Base-by-base conservation (phyloP, 2,888 invertebrate genomes). In the Thysanoteuthis rhombus region DNA sequence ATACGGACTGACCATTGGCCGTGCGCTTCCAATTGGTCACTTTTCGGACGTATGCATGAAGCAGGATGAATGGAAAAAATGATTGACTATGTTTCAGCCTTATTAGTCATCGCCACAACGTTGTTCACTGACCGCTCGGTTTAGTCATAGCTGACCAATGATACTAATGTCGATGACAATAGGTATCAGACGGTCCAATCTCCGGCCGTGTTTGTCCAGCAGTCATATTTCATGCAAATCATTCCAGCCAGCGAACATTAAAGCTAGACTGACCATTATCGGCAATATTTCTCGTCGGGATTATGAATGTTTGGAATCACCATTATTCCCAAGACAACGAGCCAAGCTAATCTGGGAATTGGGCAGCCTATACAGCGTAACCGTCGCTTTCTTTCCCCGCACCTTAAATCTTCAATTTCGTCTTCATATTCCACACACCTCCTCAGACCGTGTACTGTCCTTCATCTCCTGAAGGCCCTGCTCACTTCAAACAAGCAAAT, bases 71-170 rank as follows among this genome's bases (percentile, higher is more conserved):
- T n/a, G 58, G 58, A 58, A 28, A 32, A 32, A 58, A 6, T n/a
- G 75, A 36, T 75, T 10, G n/a, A 75, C 75, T 75, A n/a, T 75
- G 36, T 75, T 75, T 75, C 75, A n/a, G 75, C 19, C 16, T 25
- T n/a, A 75, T 75, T 75, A 75, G 75, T 75, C 75, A 75, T 75
- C n/a, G n/a, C n/a, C 16, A 4, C 10, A 75, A 28, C 25, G 52
- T 22, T 52, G 52, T 52, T 25, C 52, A 52, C 52, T 52, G 75
- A 36, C n/a, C 75, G 75, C n/a, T 75, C 75, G 75, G 75, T 75
- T 75, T 75, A 75, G 75, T 75, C 75, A 75, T 75, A 75, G n/a
- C 75, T 75, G 75, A 75, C 75, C 75, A 75, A 75, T 75, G 75
- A 75, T 75, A 75, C 75, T 75, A 75, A 75, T 75, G 75, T 75